A percentile compares a stretch with the other conserved stretches of the same genome.
Evolutionary conservation across 2,797 vertebrate species (phyloP).

Genomic region (Orientallactaga sibirica): DNA sequence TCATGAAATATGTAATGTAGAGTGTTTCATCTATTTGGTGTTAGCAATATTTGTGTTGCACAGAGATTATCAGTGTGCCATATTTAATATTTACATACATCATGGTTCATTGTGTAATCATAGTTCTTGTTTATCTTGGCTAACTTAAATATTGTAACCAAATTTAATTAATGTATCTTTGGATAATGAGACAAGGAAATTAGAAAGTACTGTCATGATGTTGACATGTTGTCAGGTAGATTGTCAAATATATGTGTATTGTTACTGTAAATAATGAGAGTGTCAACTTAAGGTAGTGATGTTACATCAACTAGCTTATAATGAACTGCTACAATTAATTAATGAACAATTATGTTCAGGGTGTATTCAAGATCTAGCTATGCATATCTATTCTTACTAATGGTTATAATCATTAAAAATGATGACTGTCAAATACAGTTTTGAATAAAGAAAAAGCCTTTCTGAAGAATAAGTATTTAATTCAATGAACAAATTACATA

Average conservation of each 20-base stretch:
- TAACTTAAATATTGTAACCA: background rate
- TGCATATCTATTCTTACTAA: background rate
- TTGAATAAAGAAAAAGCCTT: background rate
- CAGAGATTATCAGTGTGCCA: background rate
- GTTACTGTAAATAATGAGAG: background rate
- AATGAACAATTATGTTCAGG: background rate
- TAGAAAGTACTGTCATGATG: background rate
- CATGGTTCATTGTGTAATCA: background rate
- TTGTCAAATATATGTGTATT: background rate
- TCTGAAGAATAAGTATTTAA: background rate
- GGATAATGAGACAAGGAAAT: background rate
- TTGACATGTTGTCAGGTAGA: background rate
- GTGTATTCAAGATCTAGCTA: background rate
- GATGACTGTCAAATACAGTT: background rate
- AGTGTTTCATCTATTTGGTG: background rate
- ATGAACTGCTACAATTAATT: conserved; percentile 4
- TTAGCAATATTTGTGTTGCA: background rate
- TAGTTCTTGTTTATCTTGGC: background rate
- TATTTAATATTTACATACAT: background rate
- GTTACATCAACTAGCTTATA: conserved; percentile 13
- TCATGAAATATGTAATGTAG: conserved; percentile 13
- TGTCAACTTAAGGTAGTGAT: background rate
- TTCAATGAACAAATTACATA: background rate
- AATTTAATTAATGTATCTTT: background rate
- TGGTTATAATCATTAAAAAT: background rate